phyloP scores from a whole-genome alignment of 23 tunicate genomes.

The Phallusia fumigata region DNA sequence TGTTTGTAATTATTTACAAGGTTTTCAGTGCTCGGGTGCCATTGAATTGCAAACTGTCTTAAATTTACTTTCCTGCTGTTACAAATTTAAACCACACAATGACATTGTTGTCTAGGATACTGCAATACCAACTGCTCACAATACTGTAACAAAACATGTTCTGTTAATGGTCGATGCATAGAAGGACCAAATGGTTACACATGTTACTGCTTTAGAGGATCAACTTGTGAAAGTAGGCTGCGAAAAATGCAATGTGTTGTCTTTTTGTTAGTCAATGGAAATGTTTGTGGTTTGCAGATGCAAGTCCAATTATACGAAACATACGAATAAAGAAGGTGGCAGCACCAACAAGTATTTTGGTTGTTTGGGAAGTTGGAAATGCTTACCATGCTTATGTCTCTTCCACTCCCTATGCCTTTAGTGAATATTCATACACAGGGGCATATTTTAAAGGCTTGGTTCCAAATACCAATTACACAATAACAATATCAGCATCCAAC shows the following conservation, averaged over 20 bases:
- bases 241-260: too few species aligned
- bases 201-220: not conserved
- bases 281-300: not conserved
- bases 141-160: not conserved
- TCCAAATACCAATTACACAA: not conserved
- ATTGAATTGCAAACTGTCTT: too few species aligned
- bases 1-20: too few species aligned
- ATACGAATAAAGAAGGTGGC: not conserved
- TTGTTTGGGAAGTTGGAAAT: not conserved
- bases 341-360: not conserved
- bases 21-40: too few species aligned
- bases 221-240: too few species aligned
- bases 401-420: too few species aligned
- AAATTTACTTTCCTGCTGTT: too few species aligned
- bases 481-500: not conserved
- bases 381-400: not conserved
- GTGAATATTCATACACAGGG: not conserved
- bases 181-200: constrained; percentile 1
- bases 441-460: not conserved
- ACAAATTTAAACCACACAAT: too few species aligned
- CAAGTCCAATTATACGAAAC: not conserved
- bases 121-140: not conserved
- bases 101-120: not conserved
- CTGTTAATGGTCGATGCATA: not conserved
- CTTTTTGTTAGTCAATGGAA: too few species aligned